phyloP scores from a whole-genome alignment of 2,797 vertebrate genomes.

The Sus cebifrons region DNA sequence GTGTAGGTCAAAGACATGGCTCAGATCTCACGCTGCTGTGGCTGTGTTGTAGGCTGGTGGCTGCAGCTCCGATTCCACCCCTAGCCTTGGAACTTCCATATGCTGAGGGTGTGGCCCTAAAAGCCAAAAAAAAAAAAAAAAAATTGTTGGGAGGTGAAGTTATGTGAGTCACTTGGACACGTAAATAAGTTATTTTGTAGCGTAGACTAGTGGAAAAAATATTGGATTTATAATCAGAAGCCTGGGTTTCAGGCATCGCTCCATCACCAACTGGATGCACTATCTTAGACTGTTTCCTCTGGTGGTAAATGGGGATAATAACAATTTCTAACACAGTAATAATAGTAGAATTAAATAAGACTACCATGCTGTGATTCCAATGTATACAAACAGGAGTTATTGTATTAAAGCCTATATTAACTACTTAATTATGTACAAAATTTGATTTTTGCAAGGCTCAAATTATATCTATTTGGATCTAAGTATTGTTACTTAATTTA shows the following conservation, averaged over 20 bases:
- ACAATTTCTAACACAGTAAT: slow-evolving; percentile 34
- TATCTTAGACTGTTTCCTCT: slow-evolving; percentile 42
- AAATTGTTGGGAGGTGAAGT: not conserved
- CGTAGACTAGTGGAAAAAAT: not conserved
- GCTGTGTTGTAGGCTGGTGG: too few relatives aligned
- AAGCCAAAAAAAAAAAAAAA: too few relatives aligned
- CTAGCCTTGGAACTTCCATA: too few relatives aligned
- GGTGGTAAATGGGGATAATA: not conserved
- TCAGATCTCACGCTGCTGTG: too few relatives aligned
- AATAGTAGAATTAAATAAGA: slow-evolving; percentile 53
- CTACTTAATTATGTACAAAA: slow-evolving; percentile 55
- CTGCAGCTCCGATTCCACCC: too few relatives aligned
- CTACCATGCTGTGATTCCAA: not conserved
- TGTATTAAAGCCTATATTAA: slow-evolving; percentile 22
- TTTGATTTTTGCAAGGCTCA: slow-evolving; percentile 10
- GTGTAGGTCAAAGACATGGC: too few relatives aligned
- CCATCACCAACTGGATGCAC: not conserved
- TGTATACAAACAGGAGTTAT: not conserved
- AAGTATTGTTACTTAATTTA: not conserved
- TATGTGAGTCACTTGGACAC: not conserved
- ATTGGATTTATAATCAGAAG: not conserved
- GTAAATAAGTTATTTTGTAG: not conserved
- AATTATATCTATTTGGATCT: slow-evolving; percentile 13
- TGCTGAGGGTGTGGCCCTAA: too few relatives aligned
- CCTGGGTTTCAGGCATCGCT: not conserved